Base-by-base conservation (phyloP, 2,888 invertebrate genomes). In the Clanis bilineata region DNA sequence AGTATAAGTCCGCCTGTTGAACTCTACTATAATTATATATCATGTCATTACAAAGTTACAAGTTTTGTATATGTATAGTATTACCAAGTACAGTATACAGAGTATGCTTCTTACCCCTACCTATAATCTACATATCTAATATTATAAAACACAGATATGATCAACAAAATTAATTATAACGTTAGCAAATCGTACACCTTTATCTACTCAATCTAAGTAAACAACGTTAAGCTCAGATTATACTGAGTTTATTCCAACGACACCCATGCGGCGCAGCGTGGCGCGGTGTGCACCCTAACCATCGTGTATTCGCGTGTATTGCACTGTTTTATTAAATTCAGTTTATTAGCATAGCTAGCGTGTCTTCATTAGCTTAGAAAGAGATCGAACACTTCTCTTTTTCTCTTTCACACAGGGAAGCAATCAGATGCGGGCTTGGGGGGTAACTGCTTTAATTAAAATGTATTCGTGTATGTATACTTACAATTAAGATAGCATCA, bases 301-400 rank as follows among this genome's bases (percentile, higher is more conserved):
- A 51, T 32, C 44, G 32, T 36, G n/a, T 36, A 21, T 21, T 36
- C 22, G 9, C 28, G 36, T 56, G 21, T 38, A 21, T 32, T 57
- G 28, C 43, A 36, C 15, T 38, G 45, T 57, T 43, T 57, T 38
- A 58, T 51, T 39, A 58, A 32, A n/a, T 44, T 22, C 23, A 38
- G 51, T 58, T 28, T 58, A 51, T 51, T 51, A 58, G 51, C 58
- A 51, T 12, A 39, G 45, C 57, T 4, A 36, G 28, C 57, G 58
- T 25, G 25, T 58, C 58, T 51, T 51, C 58, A 58, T 58, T 58
- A 58, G 21, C 39, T 51, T 57, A 43, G 36, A 12, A 36, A 36
- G 36, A 36, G 36, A 36, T 3, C 10, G 36, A 36, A 2, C n/a
- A n/a, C 56, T n/a, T 15, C 56, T 10, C 18, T n/a, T n/a, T n/a